Conservation (phyloP, 2,888 invertebrate species). For the Limnephilus lunatus region DNA sequence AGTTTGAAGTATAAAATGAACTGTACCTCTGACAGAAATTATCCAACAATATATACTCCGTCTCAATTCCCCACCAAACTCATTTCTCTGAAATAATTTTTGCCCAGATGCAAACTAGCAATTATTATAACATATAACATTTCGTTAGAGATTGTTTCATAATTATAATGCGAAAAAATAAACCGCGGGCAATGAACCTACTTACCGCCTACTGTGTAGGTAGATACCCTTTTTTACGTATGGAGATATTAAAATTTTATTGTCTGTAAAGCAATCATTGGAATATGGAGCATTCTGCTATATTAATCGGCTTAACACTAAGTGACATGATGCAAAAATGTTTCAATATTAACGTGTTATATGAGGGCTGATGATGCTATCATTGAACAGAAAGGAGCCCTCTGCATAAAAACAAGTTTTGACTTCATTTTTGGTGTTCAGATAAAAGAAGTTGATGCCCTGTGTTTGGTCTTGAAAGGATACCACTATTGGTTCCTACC, state of each 20-base stretch:
- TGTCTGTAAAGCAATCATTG: slow-evolving; percentile 6
- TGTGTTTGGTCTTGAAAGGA: too few species aligned
- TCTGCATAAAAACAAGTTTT: too few species aligned
- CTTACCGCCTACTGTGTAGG: not conserved
- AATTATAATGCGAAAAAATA: slow-evolving; percentile 6
- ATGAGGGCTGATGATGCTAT: too few species aligned
- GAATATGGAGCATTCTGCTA: slow-evolving; percentile 22
- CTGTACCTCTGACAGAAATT: slow-evolving; percentile 35
- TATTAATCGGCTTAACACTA: not conserved
- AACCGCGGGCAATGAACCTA: not conserved
- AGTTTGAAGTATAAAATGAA: slow-evolving; percentile 4
- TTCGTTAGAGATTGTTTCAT: slow-evolving; percentile 15
- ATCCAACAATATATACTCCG: slow-evolving; percentile 25
- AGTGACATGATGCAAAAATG: not conserved
- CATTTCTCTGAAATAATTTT: not conserved
- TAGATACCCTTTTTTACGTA: slow-evolving; percentile 3
- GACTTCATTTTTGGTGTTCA: too few species aligned
- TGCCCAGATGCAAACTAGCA: slow-evolving; percentile 5
- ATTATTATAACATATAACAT: slow-evolving; percentile 31
- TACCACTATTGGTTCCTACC: too few species aligned
- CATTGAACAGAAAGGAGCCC: too few species aligned
- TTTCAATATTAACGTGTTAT: too few species aligned
- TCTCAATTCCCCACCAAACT: slow-evolving; percentile 7
- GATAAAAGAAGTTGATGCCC: too few species aligned
- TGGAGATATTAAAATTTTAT: slow-evolving; percentile 23